Base-by-base conservation (phyloP, 1,140 invertebrate species). In the Meloidogyne chitwoodi region DNA sequence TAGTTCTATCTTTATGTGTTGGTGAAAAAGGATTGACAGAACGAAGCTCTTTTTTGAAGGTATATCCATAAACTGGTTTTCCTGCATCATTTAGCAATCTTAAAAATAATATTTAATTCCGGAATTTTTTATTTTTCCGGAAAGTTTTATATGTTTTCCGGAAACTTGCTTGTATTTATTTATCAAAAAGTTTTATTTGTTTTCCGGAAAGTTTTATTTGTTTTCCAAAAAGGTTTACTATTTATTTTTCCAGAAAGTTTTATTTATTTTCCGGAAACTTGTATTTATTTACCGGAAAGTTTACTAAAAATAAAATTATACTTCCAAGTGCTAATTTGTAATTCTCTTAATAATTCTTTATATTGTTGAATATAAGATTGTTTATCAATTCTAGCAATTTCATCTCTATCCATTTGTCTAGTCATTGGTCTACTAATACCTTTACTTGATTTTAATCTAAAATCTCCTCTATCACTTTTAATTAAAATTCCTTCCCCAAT, bases 1-100 rank as follows among this genome's bases (percentile, higher is more conserved):
- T 94, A 76, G 95, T 93, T 77, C 95, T 90, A 12, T 92, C 91
- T 22, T 83, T 84, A 11, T 84, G 70, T 27, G 86, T 80, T 3
- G 81, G 75, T 24, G 80, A 73, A 48, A 84, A 86, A n/a, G 86
- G 85, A 75, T 87, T 87, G n/a, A 87, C 79, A 62, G 77, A 80
- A n/a, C 82, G 82, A 0, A 84, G 77, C 48, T 86, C 85, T 69
- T 87, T 87, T 56, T 83, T 84, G 78, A 86, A 86, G 6, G 80
- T 80, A 63, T 79, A 86, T 6, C 83, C 81, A 19, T 85, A 74
- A 6, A 80, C 66, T 11, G 84, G 77, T 63, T 87, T 87, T 19
- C 81, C 80, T 34, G 75, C 79, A 65, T 87, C 85, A 29, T 82
- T 85, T 48, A 86, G 72, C 56, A 86, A 79, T 34, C 83, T 83